phyloP scores from a whole-genome alignment of 1,140 invertebrate species.

The Stegodyphus mimosarum region DNA sequence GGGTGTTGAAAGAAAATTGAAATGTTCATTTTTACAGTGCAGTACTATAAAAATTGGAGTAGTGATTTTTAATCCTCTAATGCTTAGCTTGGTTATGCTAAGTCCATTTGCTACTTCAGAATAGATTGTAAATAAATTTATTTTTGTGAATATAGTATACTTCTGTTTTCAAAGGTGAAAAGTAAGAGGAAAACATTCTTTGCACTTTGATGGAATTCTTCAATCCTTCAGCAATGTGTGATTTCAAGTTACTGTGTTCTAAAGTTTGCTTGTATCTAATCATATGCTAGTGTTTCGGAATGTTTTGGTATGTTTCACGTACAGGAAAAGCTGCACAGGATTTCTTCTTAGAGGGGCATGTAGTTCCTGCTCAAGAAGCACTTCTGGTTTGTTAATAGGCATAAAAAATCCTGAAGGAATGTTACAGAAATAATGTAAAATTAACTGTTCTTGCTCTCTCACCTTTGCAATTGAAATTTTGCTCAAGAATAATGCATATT shows the following conservation, averaged over 20 bases:
- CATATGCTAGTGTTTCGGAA: too few relatives aligned
- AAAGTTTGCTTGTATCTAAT: too few relatives aligned
- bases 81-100: neutral
- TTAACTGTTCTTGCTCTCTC: neutral
- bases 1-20: neutral
- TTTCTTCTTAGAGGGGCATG: too few relatives aligned
- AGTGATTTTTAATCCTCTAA: neutral
- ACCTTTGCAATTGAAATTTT: constrained; percentile 7
- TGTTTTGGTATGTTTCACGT: too few relatives aligned
- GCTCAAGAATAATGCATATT: constrained; percentile 32
- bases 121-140: constrained; percentile 54
- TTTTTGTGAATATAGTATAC: constrained; percentile 41
- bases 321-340: too few relatives aligned
- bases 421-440: neutral
- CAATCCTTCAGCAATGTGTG: neutral
- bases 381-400: neutral
- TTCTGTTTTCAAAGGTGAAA: neutral
- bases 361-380: too few relatives aligned
- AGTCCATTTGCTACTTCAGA: neutral
- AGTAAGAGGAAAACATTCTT: neutral
- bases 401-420: neutral
- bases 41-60: neutral
- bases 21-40: neutral
- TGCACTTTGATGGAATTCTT: neutral
- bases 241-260: too few relatives aligned